Base-by-base conservation (phyloP, 1,140 invertebrate genomes). In the Caenorhabditis tropicalis region DNA sequence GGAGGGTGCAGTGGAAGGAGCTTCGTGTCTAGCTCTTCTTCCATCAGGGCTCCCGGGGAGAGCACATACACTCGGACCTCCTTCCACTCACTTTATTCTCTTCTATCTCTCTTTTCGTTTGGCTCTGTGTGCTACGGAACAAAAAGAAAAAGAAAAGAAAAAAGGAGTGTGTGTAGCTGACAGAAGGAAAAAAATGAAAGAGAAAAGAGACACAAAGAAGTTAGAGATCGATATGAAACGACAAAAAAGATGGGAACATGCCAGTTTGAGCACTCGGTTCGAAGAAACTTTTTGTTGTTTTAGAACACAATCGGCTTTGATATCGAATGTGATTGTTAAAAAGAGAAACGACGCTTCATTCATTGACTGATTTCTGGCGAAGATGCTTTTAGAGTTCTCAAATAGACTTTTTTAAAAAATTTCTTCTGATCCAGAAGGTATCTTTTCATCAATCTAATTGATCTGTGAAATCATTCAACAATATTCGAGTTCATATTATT, bases 11-110 rank as follows among this genome's bases (percentile, higher is more conserved):
- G 65, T 74, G 65, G 29, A 46, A 36, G 65, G 65, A 74, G 65
- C 33, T 43, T 74, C 65, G 65, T 74, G 65, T 74, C 65, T 74
- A 36, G 65, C 65, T 74, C 65, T 15, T 43, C 39, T 43, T 43
- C 39, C n/a, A 6, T 65, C 58, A 31, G 29, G 58, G 58, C 58
- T 65, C 58, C 29, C 33, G 31, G 65, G 27, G 65, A 74, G 65
- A 43, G 65, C 65, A 74, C 65, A 74, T 74, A 43, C 65, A 74
- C 65, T 74, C 65, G 65, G 65, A 74, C 65, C 65, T 36, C 31
- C 58, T 4, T 56, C 24, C 21, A 74, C 65, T 33, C 36, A 39
- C 65, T 74, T 74, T 74, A 74, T 74, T 74, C 65, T 74, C 36
- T 74, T 36, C 31, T 74, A 29, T 74, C n/a, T 43, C 29, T 43